These are phyloP conservation scores for Leptothorax acervorum DNA, from an alignment of 2,888 invertebrate species.

Conservation along the genomic window DNA sequence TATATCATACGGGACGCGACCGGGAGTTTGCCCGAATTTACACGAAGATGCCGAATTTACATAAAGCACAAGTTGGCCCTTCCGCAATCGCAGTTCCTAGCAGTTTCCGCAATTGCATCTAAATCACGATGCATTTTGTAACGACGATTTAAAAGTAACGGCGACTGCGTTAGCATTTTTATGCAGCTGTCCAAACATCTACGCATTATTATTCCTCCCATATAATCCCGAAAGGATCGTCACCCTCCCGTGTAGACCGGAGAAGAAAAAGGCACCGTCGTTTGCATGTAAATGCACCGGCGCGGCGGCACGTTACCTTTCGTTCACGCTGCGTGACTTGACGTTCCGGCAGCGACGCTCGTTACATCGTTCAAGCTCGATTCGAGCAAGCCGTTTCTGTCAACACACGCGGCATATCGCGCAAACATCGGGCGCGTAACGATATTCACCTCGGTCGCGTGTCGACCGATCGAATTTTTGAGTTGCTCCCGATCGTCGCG, in stretches of 20 bases:
- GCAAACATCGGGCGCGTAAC: constrained; percentile 17
- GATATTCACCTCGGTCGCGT: constrained; percentile 37
- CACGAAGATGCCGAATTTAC: constrained; percentile 46
- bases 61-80: constrained; percentile 25
- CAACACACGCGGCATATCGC: constrained; percentile 37
- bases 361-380: constrained; percentile 46
- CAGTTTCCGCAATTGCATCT: constrained; percentile 18
- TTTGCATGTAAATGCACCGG: constrained; percentile 46
- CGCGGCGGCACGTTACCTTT: constrained; percentile 36
- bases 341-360: constrained; percentile 34
- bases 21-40: constrained; percentile 38
- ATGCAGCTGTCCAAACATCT: neutral
- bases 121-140: constrained; percentile 23
- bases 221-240: constrained; percentile 26
- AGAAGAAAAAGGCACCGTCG: constrained; percentile 6
- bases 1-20: constrained; percentile 29
- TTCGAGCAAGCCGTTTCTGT: constrained; percentile 45
- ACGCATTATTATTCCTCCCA: constrained; percentile 1
- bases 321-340: constrained; percentile 43
- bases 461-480: constrained; percentile 48
- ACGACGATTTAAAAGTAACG: neutral
- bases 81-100: neutral
- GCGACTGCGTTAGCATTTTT: neutral
- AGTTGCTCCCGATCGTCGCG: constrained; percentile 10
- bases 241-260: neutral